Base-by-base conservation (phyloP, 2,888 invertebrate species). In the Arge pagana region DNA sequence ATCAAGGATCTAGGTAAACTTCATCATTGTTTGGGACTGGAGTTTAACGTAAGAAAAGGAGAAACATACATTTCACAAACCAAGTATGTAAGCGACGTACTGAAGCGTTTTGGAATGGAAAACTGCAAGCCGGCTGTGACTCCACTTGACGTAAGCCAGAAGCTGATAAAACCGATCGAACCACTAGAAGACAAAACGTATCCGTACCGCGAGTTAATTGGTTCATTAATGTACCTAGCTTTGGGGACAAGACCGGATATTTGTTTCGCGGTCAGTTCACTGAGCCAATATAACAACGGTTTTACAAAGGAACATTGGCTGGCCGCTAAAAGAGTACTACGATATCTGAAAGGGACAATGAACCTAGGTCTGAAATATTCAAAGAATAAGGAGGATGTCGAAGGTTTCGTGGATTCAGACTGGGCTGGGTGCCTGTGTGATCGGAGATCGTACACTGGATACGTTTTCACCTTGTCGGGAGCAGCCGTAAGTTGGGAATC, bases 51-150 rank as follows among this genome's bases (percentile, higher is more conserved):
- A 30, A 33, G 24, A 6, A 21, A 52, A 4, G 39, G 35, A 4
- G 31, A 18, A 3, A 52, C 55, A 10, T n/a, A 28, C 7, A 48
- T 59, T 31, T 50, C 39, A 15, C 63, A 67, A 49, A 48, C 35
- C 18, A 56, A 54, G n/a, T 66, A 67, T 36, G 57, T 67, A 24
- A 49, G 41, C 4, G 59, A 64, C n/a, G 16, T 65, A 10, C 43
- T 67, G 23, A 48, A 56, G 35, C 40, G 61, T n/a, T 70, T 64
- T 50, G 52, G 56, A 21, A 67, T 69, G 66, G 49, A 52, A 10
- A 52, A 67, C 36, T 61, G 57, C 15, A 66, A 68, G 24, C 53
- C 64, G 31, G 63, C 63, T 3, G 42, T 43, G 33, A 66, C 63
- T 11, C 66, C 62, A 3, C 50, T 61, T 11, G 57, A 58, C 23